phyloP scores from a whole-genome alignment of 2,797 vertebrate genomes.

The Rachycentron canadum region DNA sequence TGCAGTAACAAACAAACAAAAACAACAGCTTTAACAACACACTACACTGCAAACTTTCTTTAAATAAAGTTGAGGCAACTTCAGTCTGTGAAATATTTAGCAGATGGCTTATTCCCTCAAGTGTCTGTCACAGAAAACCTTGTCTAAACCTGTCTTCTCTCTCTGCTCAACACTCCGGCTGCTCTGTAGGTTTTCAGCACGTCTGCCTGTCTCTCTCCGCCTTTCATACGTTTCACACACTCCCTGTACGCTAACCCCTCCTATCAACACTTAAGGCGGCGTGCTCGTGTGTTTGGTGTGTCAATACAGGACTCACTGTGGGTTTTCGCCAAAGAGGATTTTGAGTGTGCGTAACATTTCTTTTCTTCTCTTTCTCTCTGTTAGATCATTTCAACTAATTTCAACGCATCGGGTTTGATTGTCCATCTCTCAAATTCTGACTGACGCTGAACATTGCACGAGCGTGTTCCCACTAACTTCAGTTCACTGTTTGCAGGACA shows the following conservation, averaged over 20 bases:
- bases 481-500: neutral
- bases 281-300: constrained; percentile 39
- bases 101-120: constrained; percentile 65
- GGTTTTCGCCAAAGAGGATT: constrained; percentile 30
- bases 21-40: neutral
- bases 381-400: neutral
- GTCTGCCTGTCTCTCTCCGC: neutral
- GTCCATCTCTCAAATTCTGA: neutral
- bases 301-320: constrained; percentile 43
- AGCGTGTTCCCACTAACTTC: too few relatives aligned
- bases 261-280: constrained; percentile 23
- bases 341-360: constrained; percentile 7
- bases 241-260: constrained; percentile 26
- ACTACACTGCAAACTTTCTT: constrained; percentile 43
- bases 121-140: constrained; percentile 65
- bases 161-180: constrained; percentile 38
- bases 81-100: constrained; percentile 59
- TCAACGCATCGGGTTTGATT: neutral
- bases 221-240: constrained; percentile 25
- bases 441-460: neutral
- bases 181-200: constrained; percentile 27
- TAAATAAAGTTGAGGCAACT: constrained; percentile 45
- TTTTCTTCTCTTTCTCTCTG: neutral
- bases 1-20: neutral
- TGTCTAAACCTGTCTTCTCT: constrained; percentile 45